Evolutionary conservation across 2,113 vertebrate genomes (phyloP), one percentile per base, ranked within the genome.

Genomic region (Vicugna pacos): DNA sequence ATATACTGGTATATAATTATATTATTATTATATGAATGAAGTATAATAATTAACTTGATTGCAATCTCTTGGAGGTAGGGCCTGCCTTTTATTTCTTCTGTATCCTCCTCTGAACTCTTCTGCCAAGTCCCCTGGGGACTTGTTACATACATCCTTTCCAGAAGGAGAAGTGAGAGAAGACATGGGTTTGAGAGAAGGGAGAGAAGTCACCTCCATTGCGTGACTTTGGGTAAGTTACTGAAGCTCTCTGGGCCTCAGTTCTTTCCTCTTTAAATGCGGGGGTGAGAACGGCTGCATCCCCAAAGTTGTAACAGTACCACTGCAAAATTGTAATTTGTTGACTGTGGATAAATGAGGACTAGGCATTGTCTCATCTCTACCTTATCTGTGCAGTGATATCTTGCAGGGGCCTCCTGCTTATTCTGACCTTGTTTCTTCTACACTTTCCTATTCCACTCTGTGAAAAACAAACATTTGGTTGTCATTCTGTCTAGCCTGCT

Each of bases 81-180:
- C 38, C 50, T 94, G 17, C 48, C 35, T 75, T 85, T 96, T 76
- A 50, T 87, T 86, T 93, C 17, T 91, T 95, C 32, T 94, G 0
- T 73, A 70, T 94, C 46, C 73, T 65, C 42, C 28, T 97, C 52
- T 91, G 81, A 97, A 85, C 56, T 89, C 64, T 88, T 65, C 28
- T 94, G 42, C 50, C 58, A 50, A 38, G 77, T 93, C 58, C 90
- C 88, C 93, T 64, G 80, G 73, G 91, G 79, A n/a, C 64, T 79
- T 92, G 26, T 67, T 72, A 87, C n/a, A 20, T 62, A 56, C 8
- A 11, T n/a, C 80, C 64, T 90, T 83, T 93, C 82, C 28, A 86
- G 84, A 76, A 96, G 96, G 80, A 86, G 92, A 97, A 96, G 77
- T 96, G 82, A 96, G 65, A 97, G 60, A 90, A 94, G 90, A 65